Percentiles rank a stretch among this genome's conserved stretches.
These are phyloP conservation scores for Pristionchus japonicus DNA, from an alignment of 2,888 invertebrate species.

Conservation along the genomic window DNA sequence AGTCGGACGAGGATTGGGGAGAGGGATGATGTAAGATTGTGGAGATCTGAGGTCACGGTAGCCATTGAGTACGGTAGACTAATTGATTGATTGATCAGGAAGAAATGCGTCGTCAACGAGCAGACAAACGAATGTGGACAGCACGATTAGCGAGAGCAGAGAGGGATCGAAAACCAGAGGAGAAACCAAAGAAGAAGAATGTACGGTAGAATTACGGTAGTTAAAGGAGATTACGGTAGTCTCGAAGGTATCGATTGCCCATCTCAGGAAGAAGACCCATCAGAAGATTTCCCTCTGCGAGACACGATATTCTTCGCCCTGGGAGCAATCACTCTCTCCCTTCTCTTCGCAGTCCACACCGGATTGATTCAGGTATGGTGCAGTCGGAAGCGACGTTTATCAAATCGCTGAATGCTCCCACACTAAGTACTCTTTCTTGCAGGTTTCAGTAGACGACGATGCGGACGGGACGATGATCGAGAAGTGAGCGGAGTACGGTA, in stretches of 20 bases:
- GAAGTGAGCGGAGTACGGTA: slow-evolving; percentile 31
- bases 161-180: slow-evolving; percentile 29
- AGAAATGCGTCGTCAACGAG: slow-evolving; percentile 38
- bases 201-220: slow-evolving; percentile 15
- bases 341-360: slow-evolving; percentile 72
- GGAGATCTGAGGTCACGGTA: background rate
- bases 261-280: slow-evolving; percentile 40
- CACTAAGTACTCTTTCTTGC: background rate
- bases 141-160: slow-evolving; percentile 40
- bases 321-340: slow-evolving; percentile 66
- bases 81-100: slow-evolving; percentile 10
- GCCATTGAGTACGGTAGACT: background rate
- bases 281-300: slow-evolving; percentile 49
- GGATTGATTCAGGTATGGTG: slow-evolving; percentile 66
- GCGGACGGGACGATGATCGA: slow-evolving; percentile 10
- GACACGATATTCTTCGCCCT: slow-evolving; percentile 67
- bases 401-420: background rate
- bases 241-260: background rate
- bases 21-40: background rate
- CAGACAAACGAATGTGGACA: slow-evolving; percentile 39
- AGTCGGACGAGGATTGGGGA: background rate
- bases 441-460: slow-evolving; percentile 34
- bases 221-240: background rate
- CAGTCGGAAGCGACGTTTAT: background rate
- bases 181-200: slow-evolving; percentile 12